Percentiles rank a stretch among this genome's conserved stretches.
These are phyloP conservation scores for Rhipidura dahli DNA, from an alignment of 2,113 vertebrate species.

Conservation along the genomic window DNA sequence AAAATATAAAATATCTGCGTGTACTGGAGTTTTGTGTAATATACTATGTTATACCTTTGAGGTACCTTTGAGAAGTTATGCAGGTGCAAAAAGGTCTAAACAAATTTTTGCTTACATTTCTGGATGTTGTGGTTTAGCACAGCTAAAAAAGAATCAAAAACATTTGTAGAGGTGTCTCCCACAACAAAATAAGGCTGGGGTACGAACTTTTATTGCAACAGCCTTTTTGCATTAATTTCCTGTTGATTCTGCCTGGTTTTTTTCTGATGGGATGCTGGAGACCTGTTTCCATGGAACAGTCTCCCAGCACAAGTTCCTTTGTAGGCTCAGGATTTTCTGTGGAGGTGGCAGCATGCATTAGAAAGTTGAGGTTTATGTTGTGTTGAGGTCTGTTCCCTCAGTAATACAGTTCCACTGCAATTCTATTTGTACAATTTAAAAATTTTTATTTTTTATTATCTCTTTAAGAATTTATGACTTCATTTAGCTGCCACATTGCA, in stretches of 20 bases:
- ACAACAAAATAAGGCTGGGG: background rate
- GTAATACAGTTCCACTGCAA: background rate
- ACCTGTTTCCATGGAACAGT: background rate
- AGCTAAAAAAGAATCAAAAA: background rate
- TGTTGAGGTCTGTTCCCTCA: background rate
- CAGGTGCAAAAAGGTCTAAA: background rate
- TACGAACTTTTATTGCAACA: background rate
- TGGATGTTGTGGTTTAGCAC: background rate
- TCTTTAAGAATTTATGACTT: background rate
- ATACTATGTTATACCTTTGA: background rate
- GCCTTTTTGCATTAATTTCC: background rate
- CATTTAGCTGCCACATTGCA: background rate
- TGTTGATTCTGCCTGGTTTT: background rate
- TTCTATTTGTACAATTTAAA: background rate
- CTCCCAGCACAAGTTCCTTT: background rate
- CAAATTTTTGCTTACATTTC: background rate
- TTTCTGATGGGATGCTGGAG: background rate
- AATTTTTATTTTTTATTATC: background rate
- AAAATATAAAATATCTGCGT: rapidly evolving
- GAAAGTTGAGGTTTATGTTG: background rate
- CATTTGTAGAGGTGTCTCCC: background rate
- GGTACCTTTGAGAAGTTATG: background rate
- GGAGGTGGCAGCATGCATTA: background rate
- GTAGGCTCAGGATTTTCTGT: background rate
- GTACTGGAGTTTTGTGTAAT: background rate